Evolutionary conservation across 2,888 invertebrate genomes (phyloP).

Genomic region (Cactoblastis cactorum): DNA sequence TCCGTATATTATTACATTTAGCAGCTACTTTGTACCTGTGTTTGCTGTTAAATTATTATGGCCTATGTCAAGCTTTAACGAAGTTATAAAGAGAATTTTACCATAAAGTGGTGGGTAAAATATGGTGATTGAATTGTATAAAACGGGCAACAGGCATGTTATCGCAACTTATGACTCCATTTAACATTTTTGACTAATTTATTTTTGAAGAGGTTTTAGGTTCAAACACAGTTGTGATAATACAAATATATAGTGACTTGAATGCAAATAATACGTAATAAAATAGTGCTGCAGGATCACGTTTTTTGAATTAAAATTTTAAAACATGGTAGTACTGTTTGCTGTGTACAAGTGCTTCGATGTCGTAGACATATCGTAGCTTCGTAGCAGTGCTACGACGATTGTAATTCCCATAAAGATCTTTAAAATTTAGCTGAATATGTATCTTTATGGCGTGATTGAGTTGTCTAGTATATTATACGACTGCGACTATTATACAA

Average conservation of each 20-base stretch:
- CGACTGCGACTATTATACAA: too few species aligned
- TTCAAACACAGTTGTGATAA: too few species aligned
- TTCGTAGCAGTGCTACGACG: neutral
- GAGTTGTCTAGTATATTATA: too few species aligned
- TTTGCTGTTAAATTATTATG: slow-evolving; percentile 8
- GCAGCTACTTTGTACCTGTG: slow-evolving; percentile 6
- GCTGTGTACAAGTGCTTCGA: neutral
- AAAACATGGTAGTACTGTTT: too few species aligned
- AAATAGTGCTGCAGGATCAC: too few species aligned
- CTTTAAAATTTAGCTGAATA: neutral
- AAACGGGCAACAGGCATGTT: neutral
- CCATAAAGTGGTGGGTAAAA: neutral
- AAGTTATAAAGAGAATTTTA: neutral
- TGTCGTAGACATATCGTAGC: slow-evolving; percentile 6
- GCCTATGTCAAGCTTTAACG: neutral
- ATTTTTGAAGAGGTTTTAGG: too few species aligned
- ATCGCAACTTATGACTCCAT: neutral
- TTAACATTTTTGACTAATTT: neutral
- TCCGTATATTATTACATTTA: slow-evolving; percentile 13
- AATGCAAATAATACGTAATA: too few species aligned
- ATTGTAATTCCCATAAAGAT: neutral
- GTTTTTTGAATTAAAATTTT: too few species aligned
- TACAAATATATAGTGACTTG: too few species aligned
- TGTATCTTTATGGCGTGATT: too few species aligned
- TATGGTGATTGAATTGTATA: neutral